Conservation (phyloP, 2,113 vertebrate species). For the Charadrius vociferus region DNA sequence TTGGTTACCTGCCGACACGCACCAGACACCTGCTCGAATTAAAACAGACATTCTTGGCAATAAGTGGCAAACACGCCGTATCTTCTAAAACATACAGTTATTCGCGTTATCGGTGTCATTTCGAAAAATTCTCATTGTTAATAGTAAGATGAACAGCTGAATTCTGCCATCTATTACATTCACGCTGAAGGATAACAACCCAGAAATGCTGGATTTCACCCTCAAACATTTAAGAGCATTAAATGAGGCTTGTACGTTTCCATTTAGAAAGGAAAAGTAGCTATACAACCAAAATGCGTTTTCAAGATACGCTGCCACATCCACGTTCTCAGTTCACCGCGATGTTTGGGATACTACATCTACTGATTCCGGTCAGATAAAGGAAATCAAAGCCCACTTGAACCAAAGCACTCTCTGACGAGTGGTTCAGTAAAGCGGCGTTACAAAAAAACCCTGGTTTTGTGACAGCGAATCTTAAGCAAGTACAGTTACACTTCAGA, state of each 20-base stretch:
- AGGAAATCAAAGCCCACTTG: not conserved
- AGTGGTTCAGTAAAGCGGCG: not conserved
- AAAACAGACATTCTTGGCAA: constrained; percentile 20
- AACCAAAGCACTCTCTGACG: not conserved
- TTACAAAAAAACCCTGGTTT: not conserved
- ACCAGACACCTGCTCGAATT: constrained; percentile 49
- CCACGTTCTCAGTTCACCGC: not conserved
- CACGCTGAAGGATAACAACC: constrained; percentile 48
- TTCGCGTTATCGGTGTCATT: constrained; percentile 36
- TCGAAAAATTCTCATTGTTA: constrained; percentile 59
- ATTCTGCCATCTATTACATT: constrained; percentile 66
- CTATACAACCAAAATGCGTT: not conserved
- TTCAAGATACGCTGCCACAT: not conserved
- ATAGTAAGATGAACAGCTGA: constrained; percentile 74
- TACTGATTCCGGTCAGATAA: not conserved
- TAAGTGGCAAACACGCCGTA: not conserved
- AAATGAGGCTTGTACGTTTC: constrained; percentile 52
- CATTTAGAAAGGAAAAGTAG: not conserved
- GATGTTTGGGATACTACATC: not conserved
- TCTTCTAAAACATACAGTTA: not conserved
- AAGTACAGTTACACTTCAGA: not conserved
- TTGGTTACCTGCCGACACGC: constrained; percentile 35
- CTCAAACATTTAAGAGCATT: constrained; percentile 49
- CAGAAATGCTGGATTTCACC: constrained; percentile 55
- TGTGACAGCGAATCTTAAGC: not conserved